Conservation (phyloP, 2,888 invertebrate genomes). For the Oxytorus armatus region DNA sequence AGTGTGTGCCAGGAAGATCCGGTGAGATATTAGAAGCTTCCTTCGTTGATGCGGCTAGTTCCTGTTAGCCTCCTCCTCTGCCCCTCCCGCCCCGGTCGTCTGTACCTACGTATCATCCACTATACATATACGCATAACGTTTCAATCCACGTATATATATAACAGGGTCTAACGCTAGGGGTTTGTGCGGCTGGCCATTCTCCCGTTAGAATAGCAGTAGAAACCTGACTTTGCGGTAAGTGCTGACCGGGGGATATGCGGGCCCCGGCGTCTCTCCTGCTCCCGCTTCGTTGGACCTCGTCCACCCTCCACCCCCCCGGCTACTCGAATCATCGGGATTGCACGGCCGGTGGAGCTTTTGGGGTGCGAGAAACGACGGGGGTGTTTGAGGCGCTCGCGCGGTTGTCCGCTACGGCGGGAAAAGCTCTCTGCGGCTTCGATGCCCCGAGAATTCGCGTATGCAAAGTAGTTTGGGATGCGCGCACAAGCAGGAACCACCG, state of each 20-base stretch:
- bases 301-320: too few relatives aligned
- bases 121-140: too few relatives aligned
- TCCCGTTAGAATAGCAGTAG: conserved; percentile 49
- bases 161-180: conserved; percentile 27
- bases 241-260: conserved; percentile 76
- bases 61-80: conserved; percentile 63
- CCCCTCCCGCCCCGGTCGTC: too few relatives aligned
- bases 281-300: conserved; percentile 75
- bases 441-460: conserved; percentile 73
- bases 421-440: too few relatives aligned
- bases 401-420: too few relatives aligned
- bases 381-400: too few relatives aligned
- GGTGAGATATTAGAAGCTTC: conserved; percentile 69
- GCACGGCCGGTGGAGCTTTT: conserved; percentile 57
- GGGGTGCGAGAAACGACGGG: too few relatives aligned
- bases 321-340: conserved; percentile 76
- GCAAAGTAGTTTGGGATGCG: conserved; percentile 68
- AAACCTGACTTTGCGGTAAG: conserved; percentile 79
- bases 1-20: conserved; percentile 48
- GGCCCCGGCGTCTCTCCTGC: conserved; percentile 52
- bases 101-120: too few relatives aligned
- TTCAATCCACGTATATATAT: conserved; percentile 15
- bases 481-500: conserved; percentile 26
- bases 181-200: conserved; percentile 45
- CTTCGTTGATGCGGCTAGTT: conserved; percentile 70